Percentiles rank a stretch among this genome's conserved stretches.
Evolutionary conservation across 1,140 invertebrate species (phyloP).

Genomic region (Chironomus striatipennis): DNA sequence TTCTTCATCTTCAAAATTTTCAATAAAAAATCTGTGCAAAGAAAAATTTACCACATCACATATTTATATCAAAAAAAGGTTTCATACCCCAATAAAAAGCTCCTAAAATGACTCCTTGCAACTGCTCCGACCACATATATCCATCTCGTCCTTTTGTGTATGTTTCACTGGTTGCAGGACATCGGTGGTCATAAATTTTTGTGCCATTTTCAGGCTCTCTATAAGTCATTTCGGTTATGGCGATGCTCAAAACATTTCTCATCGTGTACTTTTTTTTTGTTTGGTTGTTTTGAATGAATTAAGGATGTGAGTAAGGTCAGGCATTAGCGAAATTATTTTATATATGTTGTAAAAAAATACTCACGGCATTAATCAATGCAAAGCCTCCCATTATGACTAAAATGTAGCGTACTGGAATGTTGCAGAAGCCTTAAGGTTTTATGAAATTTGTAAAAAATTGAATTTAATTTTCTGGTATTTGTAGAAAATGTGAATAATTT

Average conservation of each 20-base stretch:
- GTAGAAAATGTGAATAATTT: too few relatives aligned
- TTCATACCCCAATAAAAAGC: conserved; percentile 47
- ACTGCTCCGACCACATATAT: conserved; percentile 34
- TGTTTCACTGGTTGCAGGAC: conserved; percentile 36
- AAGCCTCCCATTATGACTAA: neutral
- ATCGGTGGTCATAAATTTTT: conserved; percentile 35
- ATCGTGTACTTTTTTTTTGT: conserved; percentile 55
- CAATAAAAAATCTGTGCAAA: too few relatives aligned
- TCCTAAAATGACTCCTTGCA: conserved; percentile 49
- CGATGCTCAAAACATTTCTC: conserved; percentile 78
- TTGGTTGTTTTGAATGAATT: neutral
- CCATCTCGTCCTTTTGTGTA: conserved; percentile 25
- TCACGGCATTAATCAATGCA: neutral
- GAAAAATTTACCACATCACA: too few relatives aligned
- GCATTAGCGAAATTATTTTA: neutral
- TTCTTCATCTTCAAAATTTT: too few relatives aligned
- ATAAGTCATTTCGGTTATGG: conserved; percentile 79
- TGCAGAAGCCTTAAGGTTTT: neutral
- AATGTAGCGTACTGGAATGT: neutral
- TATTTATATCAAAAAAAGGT: too few relatives aligned
- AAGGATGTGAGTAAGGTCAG: neutral
- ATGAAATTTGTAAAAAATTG: too few relatives aligned
- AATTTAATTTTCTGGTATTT: too few relatives aligned
- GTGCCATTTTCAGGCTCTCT: conserved; percentile 29
- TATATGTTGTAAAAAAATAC: neutral